Conservation (phyloP, 2,113 vertebrate genomes). For the Lamprotornis superbus region DNA sequence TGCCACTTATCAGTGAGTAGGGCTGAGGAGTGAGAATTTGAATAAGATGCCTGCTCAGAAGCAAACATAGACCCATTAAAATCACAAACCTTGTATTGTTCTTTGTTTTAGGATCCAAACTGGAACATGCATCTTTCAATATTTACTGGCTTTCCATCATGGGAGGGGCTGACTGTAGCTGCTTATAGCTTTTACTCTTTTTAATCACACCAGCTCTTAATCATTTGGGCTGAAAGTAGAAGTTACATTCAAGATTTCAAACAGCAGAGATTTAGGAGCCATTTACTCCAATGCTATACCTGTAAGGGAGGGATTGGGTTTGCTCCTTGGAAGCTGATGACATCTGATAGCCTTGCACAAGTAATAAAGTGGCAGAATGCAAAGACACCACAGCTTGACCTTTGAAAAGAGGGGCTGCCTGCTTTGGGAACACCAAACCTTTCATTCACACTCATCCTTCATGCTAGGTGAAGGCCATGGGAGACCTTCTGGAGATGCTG, state of each 20-base stretch:
- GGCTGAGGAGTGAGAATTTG: background rate
- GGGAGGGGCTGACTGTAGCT: background rate
- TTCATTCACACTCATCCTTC: background rate
- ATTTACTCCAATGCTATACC: accelerated
- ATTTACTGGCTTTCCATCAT: background rate
- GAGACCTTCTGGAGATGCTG: background rate
- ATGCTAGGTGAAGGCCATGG: background rate
- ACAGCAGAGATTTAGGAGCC: background rate
- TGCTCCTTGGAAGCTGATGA: background rate
- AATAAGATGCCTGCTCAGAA: background rate
- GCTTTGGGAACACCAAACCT: background rate
- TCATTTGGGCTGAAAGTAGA: background rate
- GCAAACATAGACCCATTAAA: background rate
- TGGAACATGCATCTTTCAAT: background rate
- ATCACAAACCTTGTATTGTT: background rate
- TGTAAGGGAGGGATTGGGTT: background rate
- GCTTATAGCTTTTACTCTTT: background rate
- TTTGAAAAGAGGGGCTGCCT: background rate
- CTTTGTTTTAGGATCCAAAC: background rate
- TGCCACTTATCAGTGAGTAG: background rate
- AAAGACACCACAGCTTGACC: background rate
- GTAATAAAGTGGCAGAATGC: background rate
- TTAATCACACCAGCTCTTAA: background rate
- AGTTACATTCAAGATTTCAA: background rate
- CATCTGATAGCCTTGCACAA: background rate